Conservation (phyloP, 2,797 vertebrate genomes). For the Scolopax rusticola region DNA sequence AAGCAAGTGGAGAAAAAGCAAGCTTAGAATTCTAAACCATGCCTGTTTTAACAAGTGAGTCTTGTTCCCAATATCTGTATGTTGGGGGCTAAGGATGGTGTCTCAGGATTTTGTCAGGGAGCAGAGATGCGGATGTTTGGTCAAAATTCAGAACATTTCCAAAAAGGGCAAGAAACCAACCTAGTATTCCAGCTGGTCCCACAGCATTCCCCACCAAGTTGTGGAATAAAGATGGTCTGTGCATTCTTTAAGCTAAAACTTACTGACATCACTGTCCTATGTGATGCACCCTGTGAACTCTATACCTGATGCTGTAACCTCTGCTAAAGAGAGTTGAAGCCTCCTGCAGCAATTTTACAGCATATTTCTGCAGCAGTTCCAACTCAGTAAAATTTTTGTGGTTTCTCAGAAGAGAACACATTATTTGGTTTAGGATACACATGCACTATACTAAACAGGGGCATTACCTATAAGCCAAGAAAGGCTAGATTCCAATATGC, state of each 20-base stretch:
- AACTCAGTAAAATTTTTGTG: neutral
- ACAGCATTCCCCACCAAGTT: fast-evolving
- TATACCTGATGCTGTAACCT: neutral
- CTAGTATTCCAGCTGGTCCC: neutral
- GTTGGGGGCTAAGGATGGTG: fast-evolving
- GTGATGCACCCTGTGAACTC: neutral
- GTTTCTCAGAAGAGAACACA: neutral
- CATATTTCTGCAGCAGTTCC: neutral
- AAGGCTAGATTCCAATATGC: neutral
- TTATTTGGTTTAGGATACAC: neutral
- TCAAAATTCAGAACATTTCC: no score
- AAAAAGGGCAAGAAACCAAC: neutral
- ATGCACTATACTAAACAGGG: neutral
- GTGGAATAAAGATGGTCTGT: neutral
- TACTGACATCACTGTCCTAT: neutral
- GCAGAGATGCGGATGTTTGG: neutral
- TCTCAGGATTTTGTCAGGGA: neutral
- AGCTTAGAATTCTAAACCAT: neutral
- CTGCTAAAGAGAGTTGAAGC: neutral
- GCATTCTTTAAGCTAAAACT: neutral
- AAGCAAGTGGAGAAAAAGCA: neutral
- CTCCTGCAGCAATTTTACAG: neutral
- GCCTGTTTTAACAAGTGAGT: neutral
- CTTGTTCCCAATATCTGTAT: neutral
- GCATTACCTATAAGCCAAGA: neutral